Evolutionary conservation across 2,888 invertebrate species (phyloP), one percentile per base, ranked within the genome.

Genomic region (Troides helena): DNA sequence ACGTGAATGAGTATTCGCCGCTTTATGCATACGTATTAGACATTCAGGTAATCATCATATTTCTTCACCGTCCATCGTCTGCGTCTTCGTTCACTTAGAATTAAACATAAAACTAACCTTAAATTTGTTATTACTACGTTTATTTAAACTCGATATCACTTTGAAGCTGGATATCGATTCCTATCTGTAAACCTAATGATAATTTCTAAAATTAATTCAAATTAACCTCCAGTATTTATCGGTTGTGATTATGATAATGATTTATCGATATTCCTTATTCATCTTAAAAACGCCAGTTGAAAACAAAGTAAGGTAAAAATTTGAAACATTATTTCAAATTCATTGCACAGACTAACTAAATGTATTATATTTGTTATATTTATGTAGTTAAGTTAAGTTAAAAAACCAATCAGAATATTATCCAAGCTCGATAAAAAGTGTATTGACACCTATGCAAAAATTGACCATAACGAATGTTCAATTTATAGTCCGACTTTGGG

Each of bases 1-100:
- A 46, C 12, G 25, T 70, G 39, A 58, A 58, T 10, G 59, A n/a
- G 65, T 65, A 60, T 66, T 66, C 63, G 25, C 46, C 62, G 62
- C 53, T 63, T 30, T 70, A 67, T 70, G 70, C 61, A 67, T 70
- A 64, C 67, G 62, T 70, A 70, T 65, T 69, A 65, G 36, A 62
- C 69, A 25, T 43, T 53, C 65, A 25, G 56, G 62, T 36, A 53
- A 61, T 62, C 46, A 63, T 63, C 17, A 58, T 70, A 66, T 63
- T 65, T 69, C 68, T 69, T 65, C 60, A 58, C 57, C n/a, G 8
- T 23, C 23, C 5, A 21, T 12, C 21, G 23, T 2, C 57, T 21
- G 21, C 23, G 25, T 18, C 57, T 8, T 14, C 10, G 12, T n/a
- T 25, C 18, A 8, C 7, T 6, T 57, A 21, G 21, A 21, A 21